Percentiles rank a stretch among this genome's conserved stretches.
Conservation (phyloP, 2,797 vertebrate genomes). For the Sciaenops ocellatus region DNA sequence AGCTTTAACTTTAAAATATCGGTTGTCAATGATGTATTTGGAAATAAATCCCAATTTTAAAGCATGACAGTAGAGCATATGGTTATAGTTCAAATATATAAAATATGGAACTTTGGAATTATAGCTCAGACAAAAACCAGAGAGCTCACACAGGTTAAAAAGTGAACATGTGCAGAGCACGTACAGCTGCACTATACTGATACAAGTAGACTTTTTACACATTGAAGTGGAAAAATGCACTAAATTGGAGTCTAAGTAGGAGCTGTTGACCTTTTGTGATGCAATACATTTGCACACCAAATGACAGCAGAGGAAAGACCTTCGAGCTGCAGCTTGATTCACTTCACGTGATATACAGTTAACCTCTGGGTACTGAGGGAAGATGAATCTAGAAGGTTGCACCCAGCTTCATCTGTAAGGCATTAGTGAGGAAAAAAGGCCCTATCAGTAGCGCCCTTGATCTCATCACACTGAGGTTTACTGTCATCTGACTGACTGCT, state of each 20-base stretch:
- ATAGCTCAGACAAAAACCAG: not conserved
- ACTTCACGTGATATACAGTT: not conserved
- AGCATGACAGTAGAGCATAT: not conserved
- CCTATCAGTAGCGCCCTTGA: not conserved
- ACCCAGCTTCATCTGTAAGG: constrained; percentile 5
- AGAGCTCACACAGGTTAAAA: not conserved
- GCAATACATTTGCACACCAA: constrained; percentile 3
- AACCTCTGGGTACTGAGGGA: not conserved
- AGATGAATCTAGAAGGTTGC: constrained; percentile 12
- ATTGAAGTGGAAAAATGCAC: not conserved
- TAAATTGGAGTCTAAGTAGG: not conserved
- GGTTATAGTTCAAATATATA: not conserved
- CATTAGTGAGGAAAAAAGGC: not conserved
- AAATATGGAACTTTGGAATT: not conserved
- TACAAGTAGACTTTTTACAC: not conserved
- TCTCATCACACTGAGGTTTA: not conserved
- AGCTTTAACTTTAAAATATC: not conserved
- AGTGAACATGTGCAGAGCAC: not conserved
- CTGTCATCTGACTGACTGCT: not conserved
- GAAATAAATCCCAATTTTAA: not conserved
- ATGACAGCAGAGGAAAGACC: constrained; percentile 18
- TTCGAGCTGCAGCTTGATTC: constrained; percentile 18
- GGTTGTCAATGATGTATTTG: not conserved
- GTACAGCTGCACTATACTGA: not conserved
- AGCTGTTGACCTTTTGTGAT: not conserved